Conservation (phyloP, 2,888 invertebrate species). For the Entomobrya proxima region DNA sequence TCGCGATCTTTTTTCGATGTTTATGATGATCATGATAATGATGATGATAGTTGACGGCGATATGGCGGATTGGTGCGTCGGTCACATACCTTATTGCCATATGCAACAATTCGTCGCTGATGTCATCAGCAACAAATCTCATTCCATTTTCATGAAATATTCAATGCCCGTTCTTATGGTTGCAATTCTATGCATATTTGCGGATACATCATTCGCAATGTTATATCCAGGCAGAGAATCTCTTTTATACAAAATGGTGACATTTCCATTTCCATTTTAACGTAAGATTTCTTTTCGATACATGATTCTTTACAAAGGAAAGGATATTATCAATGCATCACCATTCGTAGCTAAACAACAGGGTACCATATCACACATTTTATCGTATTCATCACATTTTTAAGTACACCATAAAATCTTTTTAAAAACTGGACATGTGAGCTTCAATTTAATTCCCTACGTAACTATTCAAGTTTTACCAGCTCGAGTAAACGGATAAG, state of each 20-base stretch:
- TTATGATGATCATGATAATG: not conserved
- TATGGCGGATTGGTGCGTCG: not conserved
- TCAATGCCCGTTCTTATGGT: not conserved
- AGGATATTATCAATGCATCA: too few species aligned
- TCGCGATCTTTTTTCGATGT: slow-evolving; percentile 47
- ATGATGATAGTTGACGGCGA: slow-evolving; percentile 1
- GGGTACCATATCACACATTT: too few species aligned
- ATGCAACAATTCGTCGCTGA: too few species aligned
- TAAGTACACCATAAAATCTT: slow-evolving; percentile 10
- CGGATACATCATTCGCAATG: not conserved
- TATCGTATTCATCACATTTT: not conserved
- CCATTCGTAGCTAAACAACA: too few species aligned
- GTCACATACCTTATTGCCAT: slow-evolving; percentile 40
- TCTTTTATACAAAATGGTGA: slow-evolving; percentile 19
- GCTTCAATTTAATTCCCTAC: too few species aligned
- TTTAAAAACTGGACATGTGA: not conserved
- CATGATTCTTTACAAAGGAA: slow-evolving; percentile 21
- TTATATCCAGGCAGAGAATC: slow-evolving; percentile 1
- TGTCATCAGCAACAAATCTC: slow-evolving; percentile 32
- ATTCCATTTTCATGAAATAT: slow-evolving; percentile 40
- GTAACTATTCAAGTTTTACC: too few species aligned
- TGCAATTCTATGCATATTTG: not conserved
- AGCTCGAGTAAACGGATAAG: too few species aligned
- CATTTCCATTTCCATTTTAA: slow-evolving; percentile 12
- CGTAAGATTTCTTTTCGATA: not conserved